Conservation (phyloP, 1,140 invertebrate species). For the Bombus waltoni region DNA sequence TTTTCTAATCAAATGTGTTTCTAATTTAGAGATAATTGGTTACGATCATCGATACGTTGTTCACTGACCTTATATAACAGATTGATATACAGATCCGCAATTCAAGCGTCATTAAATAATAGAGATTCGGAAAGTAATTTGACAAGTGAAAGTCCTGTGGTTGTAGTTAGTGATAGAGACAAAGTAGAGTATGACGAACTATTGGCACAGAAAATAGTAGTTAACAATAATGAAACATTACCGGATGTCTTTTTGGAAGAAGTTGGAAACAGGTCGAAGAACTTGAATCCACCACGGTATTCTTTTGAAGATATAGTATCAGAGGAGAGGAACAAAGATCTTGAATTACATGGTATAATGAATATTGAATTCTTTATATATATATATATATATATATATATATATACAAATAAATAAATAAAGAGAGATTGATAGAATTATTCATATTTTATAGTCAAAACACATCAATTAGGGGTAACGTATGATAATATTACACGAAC, state of each 20-base stretch:
- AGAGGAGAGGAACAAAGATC: background rate
- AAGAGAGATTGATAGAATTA: background rate
- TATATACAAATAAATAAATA: background rate
- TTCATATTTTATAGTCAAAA: background rate
- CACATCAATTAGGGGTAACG: background rate
- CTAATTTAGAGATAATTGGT: constrained; percentile 24
- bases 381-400: too few species aligned
- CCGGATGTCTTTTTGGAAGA: background rate
- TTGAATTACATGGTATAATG: background rate
- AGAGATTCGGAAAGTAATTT: background rate
- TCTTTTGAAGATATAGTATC: constrained; percentile 9
- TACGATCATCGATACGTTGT: background rate
- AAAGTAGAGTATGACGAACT: background rate
- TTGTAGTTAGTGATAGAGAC: background rate
- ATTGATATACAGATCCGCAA: background rate
- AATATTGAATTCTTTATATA: background rate
- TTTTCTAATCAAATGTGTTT: background rate
- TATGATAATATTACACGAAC: background rate
- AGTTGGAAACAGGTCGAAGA: background rate
- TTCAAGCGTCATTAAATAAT: background rate
- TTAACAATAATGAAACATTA: background rate
- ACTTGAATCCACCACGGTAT: background rate
- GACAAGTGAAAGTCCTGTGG: background rate
- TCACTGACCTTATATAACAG: background rate
- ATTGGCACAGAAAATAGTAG: background rate